These are phyloP conservation scores for Micrasema minimum DNA, from an alignment of 1,140 invertebrate species.

Conservation along the genomic window DNA sequence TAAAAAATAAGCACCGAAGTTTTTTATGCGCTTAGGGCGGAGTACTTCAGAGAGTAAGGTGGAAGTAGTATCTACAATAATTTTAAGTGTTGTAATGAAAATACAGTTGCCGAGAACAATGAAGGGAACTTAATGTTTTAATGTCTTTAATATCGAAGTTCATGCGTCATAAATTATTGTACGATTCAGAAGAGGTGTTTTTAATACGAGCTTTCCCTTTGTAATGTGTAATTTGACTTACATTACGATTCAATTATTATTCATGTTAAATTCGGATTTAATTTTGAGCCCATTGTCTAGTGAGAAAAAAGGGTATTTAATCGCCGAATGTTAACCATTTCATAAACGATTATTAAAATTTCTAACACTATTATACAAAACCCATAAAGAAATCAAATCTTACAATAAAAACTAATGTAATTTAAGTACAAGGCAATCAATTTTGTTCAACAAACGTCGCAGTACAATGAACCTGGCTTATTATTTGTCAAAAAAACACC, in stretches of 20 bases:
- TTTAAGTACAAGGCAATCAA: too few relatives aligned
- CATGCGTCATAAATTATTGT: conserved; percentile 33
- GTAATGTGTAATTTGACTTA: conserved; percentile 25
- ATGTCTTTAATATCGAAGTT: conserved; percentile 35
- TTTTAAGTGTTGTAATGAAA: conserved; percentile 43
- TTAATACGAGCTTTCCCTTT: conserved; percentile 3
- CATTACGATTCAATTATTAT: conserved; percentile 24
- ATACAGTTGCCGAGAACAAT: conserved; percentile 37
- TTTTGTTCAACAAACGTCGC: neutral
- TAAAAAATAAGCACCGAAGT: conserved; percentile 48
- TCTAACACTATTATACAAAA: conserved; percentile 19
- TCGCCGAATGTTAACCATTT: conserved; percentile 30
- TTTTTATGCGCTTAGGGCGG: conserved; percentile 40
- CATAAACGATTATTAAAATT: conserved; percentile 12
- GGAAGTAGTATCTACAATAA: conserved; percentile 36
- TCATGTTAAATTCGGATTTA: conserved; percentile 29
- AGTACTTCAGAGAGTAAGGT: neutral
- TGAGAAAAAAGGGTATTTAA: conserved; percentile 32
- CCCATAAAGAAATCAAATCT: conserved; percentile 3
- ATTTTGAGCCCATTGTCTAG: conserved; percentile 25
- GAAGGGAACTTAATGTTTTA: conserved; percentile 31
- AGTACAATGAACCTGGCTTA: neutral
- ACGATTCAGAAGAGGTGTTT: conserved; percentile 27
- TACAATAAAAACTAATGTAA: neutral
- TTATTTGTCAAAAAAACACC: neutral